Conservation (phyloP, 2,797 vertebrate genomes). For the Atherinosoma microstoma region DNA sequence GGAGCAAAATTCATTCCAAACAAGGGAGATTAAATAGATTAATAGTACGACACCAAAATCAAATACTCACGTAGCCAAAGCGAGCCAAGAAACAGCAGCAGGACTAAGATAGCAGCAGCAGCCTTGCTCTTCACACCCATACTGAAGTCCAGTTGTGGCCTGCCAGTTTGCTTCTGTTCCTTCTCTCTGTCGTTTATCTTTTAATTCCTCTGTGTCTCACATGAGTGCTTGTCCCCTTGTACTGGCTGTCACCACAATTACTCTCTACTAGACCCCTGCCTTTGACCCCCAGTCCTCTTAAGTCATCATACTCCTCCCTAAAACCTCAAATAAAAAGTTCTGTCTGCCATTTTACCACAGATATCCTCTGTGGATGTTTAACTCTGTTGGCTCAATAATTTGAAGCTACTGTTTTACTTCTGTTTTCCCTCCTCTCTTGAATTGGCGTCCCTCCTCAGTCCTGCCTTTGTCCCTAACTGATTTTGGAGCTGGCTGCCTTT, state of each 20-base stretch:
- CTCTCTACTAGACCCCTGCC: conserved; percentile 47
- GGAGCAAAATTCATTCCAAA: conserved; percentile 45
- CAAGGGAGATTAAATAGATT: conserved; percentile 59
- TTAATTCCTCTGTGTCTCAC: conserved; percentile 69
- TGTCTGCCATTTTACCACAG: conserved; percentile 27
- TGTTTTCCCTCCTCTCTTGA: background rate
- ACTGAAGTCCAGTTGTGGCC: conserved; percentile 49
- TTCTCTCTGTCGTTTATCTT: conserved; percentile 52
- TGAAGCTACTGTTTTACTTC: conserved; percentile 6
- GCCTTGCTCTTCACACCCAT: conserved; percentile 84
- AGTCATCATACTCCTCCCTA: conserved; percentile 66
- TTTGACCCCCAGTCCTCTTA: conserved; percentile 45
- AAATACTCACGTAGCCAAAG: conserved; percentile 84
- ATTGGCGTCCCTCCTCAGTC: conserved; percentile 13
- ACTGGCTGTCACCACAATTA: conserved; percentile 70
- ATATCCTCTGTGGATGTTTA: conserved; percentile 22
- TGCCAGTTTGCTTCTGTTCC: conserved; percentile 32
- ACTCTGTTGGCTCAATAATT: conserved; percentile 7
- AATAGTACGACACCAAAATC: conserved; percentile 22
- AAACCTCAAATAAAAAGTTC: conserved; percentile 52
- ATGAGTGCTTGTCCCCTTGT: conserved; percentile 67
- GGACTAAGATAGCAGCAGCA: conserved; percentile 77
- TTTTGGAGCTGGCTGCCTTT: conserved; percentile 34
- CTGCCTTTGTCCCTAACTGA: conserved; percentile 52
- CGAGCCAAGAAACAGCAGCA: conserved; percentile 80